Evolutionary conservation across 1,140 invertebrate species (phyloP).

Genomic region (Drosophila fuyamai): DNA sequence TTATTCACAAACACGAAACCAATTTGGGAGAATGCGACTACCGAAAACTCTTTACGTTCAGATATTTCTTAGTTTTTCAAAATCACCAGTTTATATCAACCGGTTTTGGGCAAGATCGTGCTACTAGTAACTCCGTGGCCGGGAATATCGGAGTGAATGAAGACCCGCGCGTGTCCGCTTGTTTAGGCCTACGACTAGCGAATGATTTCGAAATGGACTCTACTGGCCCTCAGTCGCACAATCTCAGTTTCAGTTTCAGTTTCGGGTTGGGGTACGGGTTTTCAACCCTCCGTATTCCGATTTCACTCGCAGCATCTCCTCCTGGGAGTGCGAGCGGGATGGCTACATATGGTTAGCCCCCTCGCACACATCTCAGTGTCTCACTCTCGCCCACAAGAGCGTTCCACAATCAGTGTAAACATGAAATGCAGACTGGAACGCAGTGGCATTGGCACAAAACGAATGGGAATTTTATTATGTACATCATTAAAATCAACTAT

Average conservation of each 20-base stretch:
- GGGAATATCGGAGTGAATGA: slow-evolving; percentile 6
- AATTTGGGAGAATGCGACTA: background rate
- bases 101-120: slow-evolving; percentile 24
- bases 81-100: slow-evolving; percentile 16
- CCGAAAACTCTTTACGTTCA: background rate
- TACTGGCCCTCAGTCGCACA: slow-evolving; percentile 39
- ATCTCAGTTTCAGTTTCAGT: slow-evolving; percentile 40
- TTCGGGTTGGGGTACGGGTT: slow-evolving; percentile 20
- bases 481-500: slow-evolving; percentile 85
- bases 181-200: slow-evolving; percentile 83
- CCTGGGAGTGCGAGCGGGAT: slow-evolving; percentile 13
- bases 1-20: slow-evolving; percentile 14
- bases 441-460: slow-evolving; percentile 84
- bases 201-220: slow-evolving; percentile 84
- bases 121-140: slow-evolving; percentile 18
- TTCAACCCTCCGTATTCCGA: slow-evolving; percentile 29
- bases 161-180: slow-evolving; percentile 78
- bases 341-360: background rate
- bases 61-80: background rate
- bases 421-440: slow-evolving; percentile 63
- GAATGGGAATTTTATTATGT: slow-evolving; percentile 85
- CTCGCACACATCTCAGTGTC: slow-evolving; percentile 32
- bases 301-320: slow-evolving; percentile 57
- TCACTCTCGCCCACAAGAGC: slow-evolving; percentile 20
- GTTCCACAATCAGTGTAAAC: slow-evolving; percentile 73